Percentiles rank a stretch among this genome's conserved stretches.
phyloP scores from a whole-genome alignment of 2,113 vertebrate genomes.

The Pterocles gutturalis region DNA sequence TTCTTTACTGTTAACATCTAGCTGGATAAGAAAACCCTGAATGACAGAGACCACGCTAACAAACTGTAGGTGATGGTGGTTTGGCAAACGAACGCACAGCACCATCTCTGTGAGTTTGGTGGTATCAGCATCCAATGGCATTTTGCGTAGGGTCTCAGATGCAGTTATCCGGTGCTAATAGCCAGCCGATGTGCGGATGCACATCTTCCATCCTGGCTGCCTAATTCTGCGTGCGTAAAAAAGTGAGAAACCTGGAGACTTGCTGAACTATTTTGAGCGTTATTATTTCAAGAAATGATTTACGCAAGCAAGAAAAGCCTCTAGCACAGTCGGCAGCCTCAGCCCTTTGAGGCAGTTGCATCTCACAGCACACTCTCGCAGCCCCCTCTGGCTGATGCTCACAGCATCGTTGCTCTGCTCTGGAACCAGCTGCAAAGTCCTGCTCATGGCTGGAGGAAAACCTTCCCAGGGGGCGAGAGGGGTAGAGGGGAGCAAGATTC shows the following conservation, averaged over 20 bases:
- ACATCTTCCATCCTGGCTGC: neutral
- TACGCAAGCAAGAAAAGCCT: conserved; percentile 70
- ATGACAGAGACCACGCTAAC: rapidly evolving
- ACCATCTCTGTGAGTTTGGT: neutral
- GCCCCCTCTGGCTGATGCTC: conserved; percentile 68
- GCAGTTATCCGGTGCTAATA: neutral
- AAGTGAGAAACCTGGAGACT: conserved; percentile 41
- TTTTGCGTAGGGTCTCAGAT: neutral
- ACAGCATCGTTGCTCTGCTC: conserved; percentile 15
- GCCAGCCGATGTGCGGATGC: neutral
- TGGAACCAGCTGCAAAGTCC: neutral
- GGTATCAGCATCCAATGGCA: neutral
- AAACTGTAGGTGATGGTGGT: neutral
- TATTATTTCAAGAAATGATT: conserved; percentile 70
- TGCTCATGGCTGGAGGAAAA: neutral
- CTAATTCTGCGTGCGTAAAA: neutral
- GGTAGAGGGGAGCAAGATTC: neutral
- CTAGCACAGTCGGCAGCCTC: conserved; percentile 60
- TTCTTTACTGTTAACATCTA: neutral
- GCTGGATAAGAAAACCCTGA: neutral
- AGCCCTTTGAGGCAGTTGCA: neutral
- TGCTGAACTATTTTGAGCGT: conserved; percentile 53
- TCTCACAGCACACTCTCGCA: conserved; percentile 39
- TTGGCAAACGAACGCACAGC: neutral
- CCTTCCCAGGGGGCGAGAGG: neutral